phyloP scores from a whole-genome alignment of 2,113 vertebrate genomes.

The Scortum barcoo region DNA sequence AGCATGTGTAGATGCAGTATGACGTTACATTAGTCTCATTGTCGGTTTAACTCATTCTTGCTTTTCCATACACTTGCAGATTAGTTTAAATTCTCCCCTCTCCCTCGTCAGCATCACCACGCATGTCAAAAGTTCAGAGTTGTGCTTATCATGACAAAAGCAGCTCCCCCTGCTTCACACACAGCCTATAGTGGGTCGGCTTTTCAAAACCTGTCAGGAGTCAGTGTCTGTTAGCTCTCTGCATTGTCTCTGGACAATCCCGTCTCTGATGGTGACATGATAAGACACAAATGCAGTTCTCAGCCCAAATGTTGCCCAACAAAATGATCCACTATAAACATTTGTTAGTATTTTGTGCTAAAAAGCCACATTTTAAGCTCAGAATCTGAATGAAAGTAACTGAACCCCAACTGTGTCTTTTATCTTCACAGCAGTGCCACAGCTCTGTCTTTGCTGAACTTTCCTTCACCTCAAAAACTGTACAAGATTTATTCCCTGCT shows the following conservation, averaged over 20 bases:
- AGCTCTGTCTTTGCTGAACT: constrained; percentile 42
- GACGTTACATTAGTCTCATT: constrained; percentile 39
- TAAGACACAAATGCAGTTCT: constrained; percentile 29
- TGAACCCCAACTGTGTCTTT: background rate
- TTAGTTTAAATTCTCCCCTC: constrained; percentile 33
- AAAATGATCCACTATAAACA: background rate
- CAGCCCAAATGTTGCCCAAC: constrained; percentile 1
- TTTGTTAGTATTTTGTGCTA: background rate
- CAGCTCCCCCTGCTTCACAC: constrained; percentile 24
- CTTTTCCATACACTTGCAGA: background rate
- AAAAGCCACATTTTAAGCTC: background rate
- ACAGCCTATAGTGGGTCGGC: constrained; percentile 12
- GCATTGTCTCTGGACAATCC: constrained; percentile 59
- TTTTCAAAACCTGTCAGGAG: constrained; percentile 52
- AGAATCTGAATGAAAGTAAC: background rate
- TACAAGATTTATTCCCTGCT: constrained; percentile 21
- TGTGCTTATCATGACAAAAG: constrained; percentile 77
- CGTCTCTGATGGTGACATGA: constrained; percentile 38
- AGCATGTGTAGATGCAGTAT: constrained; percentile 34
- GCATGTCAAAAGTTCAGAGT: constrained; percentile 70
- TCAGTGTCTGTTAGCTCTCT: constrained; percentile 47
- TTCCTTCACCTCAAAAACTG: constrained; percentile 31
- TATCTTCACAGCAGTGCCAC: background rate
- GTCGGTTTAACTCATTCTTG: constrained; percentile 36
- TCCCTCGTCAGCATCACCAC: constrained; percentile 30